These are phyloP conservation scores for Lophura nycthemera DNA, from an alignment of 2,113 vertebrate species.

Conservation along the genomic window DNA sequence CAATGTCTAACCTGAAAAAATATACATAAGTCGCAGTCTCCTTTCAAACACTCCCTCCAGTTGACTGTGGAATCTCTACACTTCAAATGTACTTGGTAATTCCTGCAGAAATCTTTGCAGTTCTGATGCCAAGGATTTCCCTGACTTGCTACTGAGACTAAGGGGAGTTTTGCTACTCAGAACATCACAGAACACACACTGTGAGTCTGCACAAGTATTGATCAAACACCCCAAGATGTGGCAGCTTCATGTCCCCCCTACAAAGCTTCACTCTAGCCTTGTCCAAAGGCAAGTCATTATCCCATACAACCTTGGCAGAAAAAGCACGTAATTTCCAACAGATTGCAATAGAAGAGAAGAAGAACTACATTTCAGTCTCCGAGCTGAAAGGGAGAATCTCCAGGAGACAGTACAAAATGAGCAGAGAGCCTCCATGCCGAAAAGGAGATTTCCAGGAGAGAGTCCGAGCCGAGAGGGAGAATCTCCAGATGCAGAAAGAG, in stretches of 20 bases:
- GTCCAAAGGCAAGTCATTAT: neutral
- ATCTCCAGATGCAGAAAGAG: no score
- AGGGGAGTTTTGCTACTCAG: neutral
- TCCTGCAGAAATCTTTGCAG: neutral
- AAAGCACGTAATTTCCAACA: neutral
- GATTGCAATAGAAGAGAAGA: neutral
- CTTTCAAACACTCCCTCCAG: neutral
- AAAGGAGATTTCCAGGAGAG: no score
- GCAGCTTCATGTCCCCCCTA: rapidly evolving
- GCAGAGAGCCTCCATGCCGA: no score
- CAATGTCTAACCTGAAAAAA: neutral
- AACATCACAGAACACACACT: neutral
- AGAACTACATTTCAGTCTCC: no score
- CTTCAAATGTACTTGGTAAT: neutral
- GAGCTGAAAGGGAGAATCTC: no score
- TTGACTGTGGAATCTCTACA: neutral
- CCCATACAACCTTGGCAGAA: neutral
- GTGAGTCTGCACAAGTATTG: rapidly evolving
- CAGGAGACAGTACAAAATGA: no score
- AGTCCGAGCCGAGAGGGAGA: no score
- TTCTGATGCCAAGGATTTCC: neutral
- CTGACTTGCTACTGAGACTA: neutral
- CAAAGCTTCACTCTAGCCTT: neutral
- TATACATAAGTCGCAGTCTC: neutral
- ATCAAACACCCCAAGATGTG: rapidly evolving